These are phyloP conservation scores for Calameuta idolon DNA, from an alignment of 2,888 invertebrate species.

Conservation along the genomic window DNA sequence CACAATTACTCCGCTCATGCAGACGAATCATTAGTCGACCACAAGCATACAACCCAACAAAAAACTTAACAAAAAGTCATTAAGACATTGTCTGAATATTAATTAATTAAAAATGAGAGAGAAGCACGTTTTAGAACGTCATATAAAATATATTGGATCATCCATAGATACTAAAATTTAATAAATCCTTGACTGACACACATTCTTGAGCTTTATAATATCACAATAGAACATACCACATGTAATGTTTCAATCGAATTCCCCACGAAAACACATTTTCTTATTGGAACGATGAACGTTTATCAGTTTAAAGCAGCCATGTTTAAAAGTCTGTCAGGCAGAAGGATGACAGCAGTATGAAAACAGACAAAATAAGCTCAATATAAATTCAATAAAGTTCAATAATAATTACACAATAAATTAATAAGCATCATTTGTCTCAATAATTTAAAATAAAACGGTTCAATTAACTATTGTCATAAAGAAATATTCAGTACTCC, in stretches of 20 bases:
- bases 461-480: background rate
- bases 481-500: background rate
- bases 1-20: background rate
- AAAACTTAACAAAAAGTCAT: background rate
- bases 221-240: background rate
- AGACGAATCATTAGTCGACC: background rate
- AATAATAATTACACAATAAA: background rate
- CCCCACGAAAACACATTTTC: background rate
- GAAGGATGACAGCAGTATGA: background rate
- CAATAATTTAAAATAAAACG: background rate
- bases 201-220: background rate
- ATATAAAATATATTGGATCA: background rate
- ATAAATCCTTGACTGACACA: background rate
- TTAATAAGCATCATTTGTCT: background rate
- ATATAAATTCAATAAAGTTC: background rate
- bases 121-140: background rate
- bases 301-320: conserved; percentile 3
- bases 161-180: background rate
- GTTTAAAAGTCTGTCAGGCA: conserved; percentile 4
- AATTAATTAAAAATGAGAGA: background rate
- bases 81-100: background rate
- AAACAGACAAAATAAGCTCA: background rate
- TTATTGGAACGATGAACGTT: background rate
- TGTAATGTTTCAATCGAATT: background rate
- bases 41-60: background rate